phyloP scores from a whole-genome alignment of 1,140 invertebrate species.

The Drosophila asahinai region DNA sequence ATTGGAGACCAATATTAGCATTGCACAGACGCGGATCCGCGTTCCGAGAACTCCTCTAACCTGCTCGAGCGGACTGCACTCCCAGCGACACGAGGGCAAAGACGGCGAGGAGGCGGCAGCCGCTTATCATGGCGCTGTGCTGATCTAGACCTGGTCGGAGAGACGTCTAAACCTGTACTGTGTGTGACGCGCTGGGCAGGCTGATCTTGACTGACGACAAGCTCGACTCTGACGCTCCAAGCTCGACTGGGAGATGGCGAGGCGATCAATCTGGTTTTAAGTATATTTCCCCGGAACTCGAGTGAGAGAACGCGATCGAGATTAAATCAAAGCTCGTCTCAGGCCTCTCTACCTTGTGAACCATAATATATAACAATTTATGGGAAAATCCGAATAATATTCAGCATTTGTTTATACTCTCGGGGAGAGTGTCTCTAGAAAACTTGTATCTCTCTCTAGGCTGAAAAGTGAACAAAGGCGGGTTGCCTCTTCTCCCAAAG shows the following conservation, averaged over 20 bases:
- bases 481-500: background rate
- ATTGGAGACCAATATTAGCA: slow-evolving; percentile 50
- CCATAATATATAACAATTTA: slow-evolving; percentile 13
- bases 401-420: background rate
- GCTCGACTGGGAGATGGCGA: slow-evolving; percentile 48
- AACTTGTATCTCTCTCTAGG: background rate
- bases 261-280: slow-evolving; percentile 44
- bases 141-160: slow-evolving; percentile 14
- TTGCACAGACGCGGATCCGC: slow-evolving; percentile 17
- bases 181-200: background rate
- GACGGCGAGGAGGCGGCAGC: slow-evolving; percentile 24
- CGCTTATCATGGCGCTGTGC: slow-evolving; percentile 44
- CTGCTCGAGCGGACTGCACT: slow-evolving; percentile 43
- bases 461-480: slow-evolving; percentile 21
- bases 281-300: slow-evolving; percentile 14
- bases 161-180: slow-evolving; percentile 23
- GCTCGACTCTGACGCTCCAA: slow-evolving; percentile 33
- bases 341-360: background rate
- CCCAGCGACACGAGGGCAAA: slow-evolving; percentile 40
- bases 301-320: slow-evolving; percentile 2
- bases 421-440: background rate
- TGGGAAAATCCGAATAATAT: slow-evolving; percentile 19
- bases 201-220: slow-evolving; percentile 18
- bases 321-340: slow-evolving; percentile 22
- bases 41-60: slow-evolving; percentile 49